Evolutionary conservation across 2,113 vertebrate species (phyloP).

Genomic region (Gasterosteus nipponicus): DNA sequence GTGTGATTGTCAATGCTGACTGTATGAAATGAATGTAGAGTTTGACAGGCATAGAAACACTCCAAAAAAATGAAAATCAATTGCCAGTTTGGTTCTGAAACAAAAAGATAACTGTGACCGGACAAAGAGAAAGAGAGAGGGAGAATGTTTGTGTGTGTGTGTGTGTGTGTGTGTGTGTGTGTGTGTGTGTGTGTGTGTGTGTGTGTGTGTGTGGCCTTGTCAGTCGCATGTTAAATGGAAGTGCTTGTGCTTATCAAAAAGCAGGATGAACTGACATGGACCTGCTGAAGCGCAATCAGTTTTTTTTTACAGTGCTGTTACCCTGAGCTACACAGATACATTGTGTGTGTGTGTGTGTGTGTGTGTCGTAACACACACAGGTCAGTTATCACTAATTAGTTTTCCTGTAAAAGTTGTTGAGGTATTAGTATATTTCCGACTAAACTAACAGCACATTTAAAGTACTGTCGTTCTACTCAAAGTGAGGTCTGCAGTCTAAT

Average conservation of each 20-base stretch:
- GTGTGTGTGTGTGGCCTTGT: conserved; percentile 63
- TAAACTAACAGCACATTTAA: background rate
- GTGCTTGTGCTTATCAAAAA: conserved; percentile 78
- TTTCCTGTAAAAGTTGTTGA: background rate
- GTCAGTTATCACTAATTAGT: background rate
- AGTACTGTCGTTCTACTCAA: background rate
- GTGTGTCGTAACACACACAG: background rate
- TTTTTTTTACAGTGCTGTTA: conserved; percentile 68
- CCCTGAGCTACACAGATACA: conserved; percentile 20
- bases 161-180: conserved; percentile 50
- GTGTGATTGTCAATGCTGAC: background rate
- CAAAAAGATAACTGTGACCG: conserved; percentile 20
- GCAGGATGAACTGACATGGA: conserved; percentile 69
- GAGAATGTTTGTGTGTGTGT: conserved; percentile 23
- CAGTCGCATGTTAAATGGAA: conserved; percentile 78
- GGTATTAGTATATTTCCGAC: background rate
- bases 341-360: conserved; percentile 20
- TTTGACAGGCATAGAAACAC: background rate
- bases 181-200: conserved; percentile 29
- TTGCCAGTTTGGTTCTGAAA: background rate
- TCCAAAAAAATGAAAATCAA: background rate
- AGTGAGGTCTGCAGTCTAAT: background rate
- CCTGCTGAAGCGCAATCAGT: conserved; percentile 68
- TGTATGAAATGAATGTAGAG: background rate
- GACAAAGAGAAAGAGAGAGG: background rate